Conservation (phyloP, 2,113 vertebrate genomes). For the Scytalopus superciliaris region DNA sequence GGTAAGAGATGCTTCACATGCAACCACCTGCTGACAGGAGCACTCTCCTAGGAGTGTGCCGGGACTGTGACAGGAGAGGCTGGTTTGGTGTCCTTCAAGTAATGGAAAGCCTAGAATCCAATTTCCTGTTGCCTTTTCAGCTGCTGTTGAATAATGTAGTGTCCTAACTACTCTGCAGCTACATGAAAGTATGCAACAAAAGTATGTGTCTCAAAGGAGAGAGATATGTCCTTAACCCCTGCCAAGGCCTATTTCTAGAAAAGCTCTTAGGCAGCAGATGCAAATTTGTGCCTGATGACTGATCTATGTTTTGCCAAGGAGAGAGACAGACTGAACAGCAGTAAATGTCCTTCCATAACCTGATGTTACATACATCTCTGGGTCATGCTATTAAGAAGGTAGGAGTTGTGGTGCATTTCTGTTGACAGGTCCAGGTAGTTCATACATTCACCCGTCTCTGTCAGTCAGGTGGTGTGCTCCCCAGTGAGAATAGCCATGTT, state of each 20-base stretch:
- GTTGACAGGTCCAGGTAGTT: neutral
- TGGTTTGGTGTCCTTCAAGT: neutral
- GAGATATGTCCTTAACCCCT: neutral
- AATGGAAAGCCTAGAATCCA: neutral
- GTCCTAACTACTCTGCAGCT: neutral
- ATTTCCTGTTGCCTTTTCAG: neutral
- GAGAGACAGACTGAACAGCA: neutral
- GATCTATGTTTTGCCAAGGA: neutral
- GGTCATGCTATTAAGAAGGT: neutral
- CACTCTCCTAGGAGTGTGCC: neutral
- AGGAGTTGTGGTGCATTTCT: neutral
- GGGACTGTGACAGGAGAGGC: neutral
- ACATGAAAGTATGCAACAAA: neutral
- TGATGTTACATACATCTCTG: neutral
- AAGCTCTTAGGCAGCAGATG: neutral
- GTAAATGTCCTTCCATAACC: neutral
- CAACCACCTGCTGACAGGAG: neutral
- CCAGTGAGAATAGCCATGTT: neutral
- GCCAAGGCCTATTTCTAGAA: neutral
- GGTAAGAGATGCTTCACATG: neutral
- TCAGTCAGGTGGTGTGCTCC: fast-evolving
- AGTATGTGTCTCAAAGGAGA: neutral
- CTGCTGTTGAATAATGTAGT: neutral
- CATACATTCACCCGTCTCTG: fast-evolving
- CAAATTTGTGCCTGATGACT: neutral